Evolutionary conservation across 2,797 vertebrate species (phyloP), one percentile per base, ranked within the genome.

Genomic region (Anomalospiza imberbis): DNA sequence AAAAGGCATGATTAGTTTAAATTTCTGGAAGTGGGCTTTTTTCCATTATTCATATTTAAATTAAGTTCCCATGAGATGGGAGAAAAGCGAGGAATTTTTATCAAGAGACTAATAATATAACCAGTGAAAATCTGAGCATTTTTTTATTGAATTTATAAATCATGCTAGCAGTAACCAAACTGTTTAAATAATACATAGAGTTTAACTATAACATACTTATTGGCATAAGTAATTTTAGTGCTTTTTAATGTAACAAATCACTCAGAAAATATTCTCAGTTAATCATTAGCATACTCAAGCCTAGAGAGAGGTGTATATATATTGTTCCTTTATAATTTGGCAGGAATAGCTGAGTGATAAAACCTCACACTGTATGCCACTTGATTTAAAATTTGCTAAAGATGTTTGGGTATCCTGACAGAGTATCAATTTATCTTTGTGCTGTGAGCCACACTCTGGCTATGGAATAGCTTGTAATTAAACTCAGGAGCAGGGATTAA

Each of bases 31-130:
- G 61, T 90, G 81, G 77, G 81, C 25, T 92, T 93, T 85, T 94
- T 95, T 76, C 93, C 90, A 96, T 96, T 97, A 97, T 97, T 97
- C 97, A 94, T 97, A 96, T 97, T 98, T 97, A 98, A 98, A 97
- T 97, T 87, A 95, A 88, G 81, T 91, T 97, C 97, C 96, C 97
- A 96, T 95, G 97, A 98, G 97, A 96, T 94, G 79, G 82, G 95
- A 97, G 96, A 95, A 98, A 97, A 97, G 96, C 94, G 95, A 95
- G 93, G 83, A 86, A 94, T 97, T 97, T 97, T 96, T 97, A 97
- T 97, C 97, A 96, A 96, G 97, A 97, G 97, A 97, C 97, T 97
- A 97, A 97, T 97, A 96, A 96, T 73, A 94, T 82, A 91, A 95
- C 85, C 84, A 92, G 94, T 62, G 84, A 97, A 96, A 97, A 96